Base-by-base conservation (phyloP, 2,797 vertebrate species). In the Danio jaintianensis region DNA sequence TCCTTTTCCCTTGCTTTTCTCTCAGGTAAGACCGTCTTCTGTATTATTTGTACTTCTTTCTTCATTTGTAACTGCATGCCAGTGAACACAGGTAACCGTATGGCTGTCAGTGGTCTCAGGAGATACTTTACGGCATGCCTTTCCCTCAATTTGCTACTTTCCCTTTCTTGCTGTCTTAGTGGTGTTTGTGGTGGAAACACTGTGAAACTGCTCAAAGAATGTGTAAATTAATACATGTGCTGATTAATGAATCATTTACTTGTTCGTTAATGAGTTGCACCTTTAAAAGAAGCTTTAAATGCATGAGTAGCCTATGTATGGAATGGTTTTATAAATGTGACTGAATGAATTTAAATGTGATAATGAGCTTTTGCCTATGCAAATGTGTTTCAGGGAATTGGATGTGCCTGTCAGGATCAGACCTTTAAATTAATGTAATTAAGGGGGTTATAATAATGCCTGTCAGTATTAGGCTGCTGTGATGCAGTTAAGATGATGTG, bases 1-100 rank as follows among this genome's bases (percentile, higher is more conserved):
- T 73, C 78, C 18, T 78, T 80, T 61, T 80, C 70, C 9, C 20
- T 84, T 15, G 63, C 75, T 80, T 82, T 83, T 82, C 62, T 83
- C 36, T 79, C 76, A 84, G 85, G 85, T 86, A 86, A 82, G 79
- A 45, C n/a, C 48, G 18, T 40, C 43, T 79, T 20, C 15, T 71
- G 16, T 55, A 56, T 62, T 53, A 58, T 40, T 15, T 48, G 50
- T n/a, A 15, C 29, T 16, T 11, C 4, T 36, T 8, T 38, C 45
- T 58, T 72, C 13, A 50, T 29, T 61, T 76, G 18, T 71, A 22
- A 43, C 9, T 72, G 10, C 63, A 7, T 36, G 29, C 38, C 16
- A 48, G 9, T 69, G 12, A 79, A 63, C 22, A 50, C 55, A 69
- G 76, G 18, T 78, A 40, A 69, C 11, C 0, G 12, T 45, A 78